Evolutionary conservation across 2,888 invertebrate species (phyloP), one percentile per base, ranked within the genome.

Genomic region (Stegophylla sp.): DNA sequence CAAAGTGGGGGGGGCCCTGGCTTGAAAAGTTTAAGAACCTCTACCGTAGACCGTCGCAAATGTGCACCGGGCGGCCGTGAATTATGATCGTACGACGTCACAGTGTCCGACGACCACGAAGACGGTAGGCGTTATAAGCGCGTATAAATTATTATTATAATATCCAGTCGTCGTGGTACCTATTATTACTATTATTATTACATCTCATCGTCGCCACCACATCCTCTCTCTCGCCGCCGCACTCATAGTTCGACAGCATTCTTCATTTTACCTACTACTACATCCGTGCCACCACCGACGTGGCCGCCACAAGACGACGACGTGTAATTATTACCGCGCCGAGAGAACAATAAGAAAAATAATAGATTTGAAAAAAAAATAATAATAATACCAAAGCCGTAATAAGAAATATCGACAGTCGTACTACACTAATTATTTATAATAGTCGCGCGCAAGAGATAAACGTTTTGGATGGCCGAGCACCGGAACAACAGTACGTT

Each of bases 101-200:
- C 71, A 71, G 53, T 41, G 20, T 53, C 71, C 71, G 71, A 71
- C 71, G 71, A 71, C 53, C 26, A 41, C 69, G 28, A 41, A 48
- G 20, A 45, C 53, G 12, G 45, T 45, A 12, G 4, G 12, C 15
- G 12, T 45, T 45, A 45, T 45, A 45, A 2, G 15, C 12, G 15
- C 12, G 45, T 15, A 45, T 45, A 45, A 45, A 45, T 34, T 34
- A 34, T 34, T 34, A 7, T 34, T 7, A 34, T 34, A 5, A 34
- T 34, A 5, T 5, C 34, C 7, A 34, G 34, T 34, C n/a, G n/a
- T n/a, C n/a, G 7, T 34, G 3, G 7, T 34, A 5, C 3, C 7
- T 34, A 34, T 34, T 34, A 34, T 34, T 34, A 34, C 7, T 34
- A 34, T 34, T 34, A 34, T 34, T 34, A 7, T 5, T 34, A 34